phyloP scores from a whole-genome alignment of 2,113 vertebrate genomes.

The Mus pahari region DNA sequence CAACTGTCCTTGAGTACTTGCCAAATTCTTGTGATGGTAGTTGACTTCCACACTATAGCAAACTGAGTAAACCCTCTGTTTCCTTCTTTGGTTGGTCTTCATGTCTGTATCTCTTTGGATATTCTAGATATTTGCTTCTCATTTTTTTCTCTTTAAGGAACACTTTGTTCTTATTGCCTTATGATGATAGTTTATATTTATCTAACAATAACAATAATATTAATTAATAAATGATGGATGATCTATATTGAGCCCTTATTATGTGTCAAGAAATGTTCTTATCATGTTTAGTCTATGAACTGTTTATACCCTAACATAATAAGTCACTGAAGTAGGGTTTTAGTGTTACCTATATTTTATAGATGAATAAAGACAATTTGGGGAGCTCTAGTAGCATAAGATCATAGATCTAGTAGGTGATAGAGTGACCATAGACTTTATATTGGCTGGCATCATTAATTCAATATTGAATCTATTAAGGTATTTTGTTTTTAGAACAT shows the following conservation, averaged over 20 bases:
- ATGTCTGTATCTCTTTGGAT: neutral
- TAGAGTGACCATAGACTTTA: neutral
- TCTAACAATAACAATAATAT: neutral
- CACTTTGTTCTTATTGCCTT: neutral
- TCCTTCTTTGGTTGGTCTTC: neutral
- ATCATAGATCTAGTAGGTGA: neutral
- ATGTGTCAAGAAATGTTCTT: slow-evolving; percentile 30
- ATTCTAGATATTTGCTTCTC: neutral
- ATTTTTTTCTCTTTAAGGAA: neutral
- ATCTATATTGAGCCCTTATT: neutral
- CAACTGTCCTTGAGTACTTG: neutral
- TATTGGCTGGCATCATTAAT: neutral
- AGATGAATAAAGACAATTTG: slow-evolving; percentile 18
- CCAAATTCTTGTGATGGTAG: neutral
- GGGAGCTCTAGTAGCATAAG: neutral
- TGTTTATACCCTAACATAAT: neutral
- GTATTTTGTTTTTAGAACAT: neutral
- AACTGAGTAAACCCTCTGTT: neutral
- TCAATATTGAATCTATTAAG: neutral
- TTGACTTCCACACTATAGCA: neutral
- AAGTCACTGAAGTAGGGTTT: slow-evolving; percentile 29
- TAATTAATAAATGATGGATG: slow-evolving; percentile 52
- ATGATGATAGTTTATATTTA: too few relatives aligned
- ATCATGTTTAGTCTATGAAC: slow-evolving; percentile 27
- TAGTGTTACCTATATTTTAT: slow-evolving; percentile 13